Base-by-base conservation (phyloP, 2,888 invertebrate species). In the Cactoblastis cactorum region DNA sequence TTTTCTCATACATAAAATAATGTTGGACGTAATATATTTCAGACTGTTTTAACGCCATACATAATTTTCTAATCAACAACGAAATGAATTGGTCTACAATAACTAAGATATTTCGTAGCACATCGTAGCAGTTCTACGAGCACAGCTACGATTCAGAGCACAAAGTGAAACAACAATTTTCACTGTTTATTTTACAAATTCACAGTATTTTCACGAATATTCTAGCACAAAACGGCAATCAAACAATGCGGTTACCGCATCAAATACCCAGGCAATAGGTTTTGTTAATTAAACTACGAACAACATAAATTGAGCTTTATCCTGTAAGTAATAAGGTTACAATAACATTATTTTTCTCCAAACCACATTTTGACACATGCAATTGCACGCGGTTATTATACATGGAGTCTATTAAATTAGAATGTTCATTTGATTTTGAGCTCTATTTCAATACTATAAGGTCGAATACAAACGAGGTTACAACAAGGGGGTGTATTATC, bases 281-380 rank as follows among this genome's bases (percentile, higher is more conserved):
- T 1, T 14, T 24, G 43, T 17, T 43, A 17, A 43, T 43, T 43
- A 28, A 43, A 11, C 15, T 14, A 8, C 5, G 4, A 8, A 43
- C 43, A 28, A 43, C 28, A 17, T 17, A 43, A 43, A 32, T 43
- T 43, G 11, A 32, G 15, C 43, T 28, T 8, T 43, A 4, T 28
- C 3, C n/a, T 5, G 1, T 17, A 17, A 43, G 11, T 15, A 43
- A 17, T 32, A 22, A 32, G 28, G 43, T 43, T 32, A 3, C 15
- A 43, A 43, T 28, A 11, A 8, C 15, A 17, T 43, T 28, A 17
- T 47, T 35, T 5, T 11, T 9, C 11, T 14, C 18, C 3, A 47
- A 47, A 35, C 46, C 46, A n/a, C 46, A 47, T 15, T 35, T 47
- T 35, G 46, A 14, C 35, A 47, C 24, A 8, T 8, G 35, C 46